Conservation (phyloP, 2,113 vertebrate species). For the Pygoscelis antarcticus region DNA sequence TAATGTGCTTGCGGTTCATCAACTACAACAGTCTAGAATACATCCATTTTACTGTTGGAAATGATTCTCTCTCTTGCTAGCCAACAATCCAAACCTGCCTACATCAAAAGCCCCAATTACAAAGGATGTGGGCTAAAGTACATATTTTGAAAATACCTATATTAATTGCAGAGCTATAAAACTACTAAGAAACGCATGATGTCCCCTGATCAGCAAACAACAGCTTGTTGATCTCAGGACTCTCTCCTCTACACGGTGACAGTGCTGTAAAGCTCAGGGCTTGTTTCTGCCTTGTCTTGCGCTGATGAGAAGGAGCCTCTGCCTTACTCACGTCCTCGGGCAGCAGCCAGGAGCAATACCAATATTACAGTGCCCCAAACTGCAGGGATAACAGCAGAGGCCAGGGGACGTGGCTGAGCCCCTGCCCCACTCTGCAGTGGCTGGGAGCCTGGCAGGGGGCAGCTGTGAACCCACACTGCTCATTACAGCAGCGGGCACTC, state of each 20-base stretch:
- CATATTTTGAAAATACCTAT: background rate
- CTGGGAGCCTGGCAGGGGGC: background rate
- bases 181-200: background rate
- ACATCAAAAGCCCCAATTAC: background rate
- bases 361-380: too few relatives aligned
- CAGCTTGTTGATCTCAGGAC: background rate
- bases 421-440: background rate
- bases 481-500: background rate
- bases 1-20: background rate
- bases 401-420: background rate
- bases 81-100: background rate
- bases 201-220: background rate
- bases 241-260: background rate
- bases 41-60: background rate
- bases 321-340: background rate
- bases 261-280: background rate
- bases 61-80: background rate
- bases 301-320: background rate
- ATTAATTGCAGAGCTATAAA: background rate
- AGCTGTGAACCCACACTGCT: background rate
- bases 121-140: background rate
- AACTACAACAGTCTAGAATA: too few relatives aligned
- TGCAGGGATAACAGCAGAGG: background rate
- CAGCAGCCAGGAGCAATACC: background rate
- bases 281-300: background rate